phyloP scores from a whole-genome alignment of 2,797 vertebrate species.

The Aldrovandia affinis region DNA sequence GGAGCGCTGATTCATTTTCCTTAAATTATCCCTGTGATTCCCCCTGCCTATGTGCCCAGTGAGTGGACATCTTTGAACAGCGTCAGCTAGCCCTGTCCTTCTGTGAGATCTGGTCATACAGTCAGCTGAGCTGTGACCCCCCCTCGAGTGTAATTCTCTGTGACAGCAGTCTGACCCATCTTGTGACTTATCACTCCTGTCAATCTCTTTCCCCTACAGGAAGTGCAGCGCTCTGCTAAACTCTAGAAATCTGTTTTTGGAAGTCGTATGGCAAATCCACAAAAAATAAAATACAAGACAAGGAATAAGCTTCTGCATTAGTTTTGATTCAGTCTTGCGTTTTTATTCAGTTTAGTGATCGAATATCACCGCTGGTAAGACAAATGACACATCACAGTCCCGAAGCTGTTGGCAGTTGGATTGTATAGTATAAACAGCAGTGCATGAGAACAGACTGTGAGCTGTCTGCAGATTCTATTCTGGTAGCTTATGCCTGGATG shows the following conservation, averaged over 20 bases:
- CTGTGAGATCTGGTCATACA: background rate
- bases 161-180: constrained; percentile 22
- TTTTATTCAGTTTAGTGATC: background rate
- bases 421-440: too few relatives aligned
- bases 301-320: background rate
- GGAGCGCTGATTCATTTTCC: constrained; percentile 11
- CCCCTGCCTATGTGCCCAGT: background rate
- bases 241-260: constrained; percentile 14
- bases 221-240: background rate
- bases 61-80: background rate
- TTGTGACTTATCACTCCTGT: constrained; percentile 9
- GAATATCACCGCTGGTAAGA: background rate
- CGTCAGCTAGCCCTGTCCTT: background rate
- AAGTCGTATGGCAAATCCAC: background rate
- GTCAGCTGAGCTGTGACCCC: background rate
- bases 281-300: background rate
- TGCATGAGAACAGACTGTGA: background rate
- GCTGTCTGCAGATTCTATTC: background rate
- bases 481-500: background rate
- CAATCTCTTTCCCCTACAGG: constrained; percentile 17
- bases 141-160: background rate
- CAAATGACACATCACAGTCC: background rate
- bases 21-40: constrained; percentile 13
- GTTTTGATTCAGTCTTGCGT: background rate
- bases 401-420: background rate